Evolutionary conservation across 1,140 invertebrate species (phyloP), one percentile per base, ranked within the genome.

Genomic region (Acyrthosiphon pisum): DNA sequence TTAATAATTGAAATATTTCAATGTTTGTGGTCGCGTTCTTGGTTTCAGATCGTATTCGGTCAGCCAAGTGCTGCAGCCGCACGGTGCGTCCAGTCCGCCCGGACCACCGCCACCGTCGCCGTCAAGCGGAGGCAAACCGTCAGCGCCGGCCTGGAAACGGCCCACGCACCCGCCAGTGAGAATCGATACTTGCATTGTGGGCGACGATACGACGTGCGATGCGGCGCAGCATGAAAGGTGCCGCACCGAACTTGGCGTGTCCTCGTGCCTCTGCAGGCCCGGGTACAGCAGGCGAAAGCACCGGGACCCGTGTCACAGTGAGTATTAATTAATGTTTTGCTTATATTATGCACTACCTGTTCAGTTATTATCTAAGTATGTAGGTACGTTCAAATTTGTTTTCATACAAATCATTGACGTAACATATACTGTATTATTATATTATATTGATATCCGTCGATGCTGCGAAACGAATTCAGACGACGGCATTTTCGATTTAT

Each of bases 121-220:
- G 53, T 91, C 60, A 23, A 60, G 68, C 48, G 86, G 92, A 53
- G 83, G 53, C 76, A 86, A 60, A 94, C 89, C 89, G 18, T 41
- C 89, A 8, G 41, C 60, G 20, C 92, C 94, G 20, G 88, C 93
- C 30, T 94, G 94, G 94, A 94, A 94, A 56, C 93, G 96, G 94
- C 96, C 97, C 6, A 96, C 96, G 0, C 96, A 96, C 94, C 96
- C 96, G 37, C 96, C 97, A 0, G 97, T 97, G 0, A 95, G 98
- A 94, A 99, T 99, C 93, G 98, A 99, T 95, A 99, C 98, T 22
- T 99, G 98, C 94, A 99, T 99, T 46, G 98, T 99, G 2, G 98
- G 98, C 6, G 98, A 99, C 94, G 97, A 98, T 94, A 97, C 97
- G n/a, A 99, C 98, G 0, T 99, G 98, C 94, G 98, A 98, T 94